Conservation (phyloP, 2,797 vertebrate species). For the Myripristis murdjan region DNA sequence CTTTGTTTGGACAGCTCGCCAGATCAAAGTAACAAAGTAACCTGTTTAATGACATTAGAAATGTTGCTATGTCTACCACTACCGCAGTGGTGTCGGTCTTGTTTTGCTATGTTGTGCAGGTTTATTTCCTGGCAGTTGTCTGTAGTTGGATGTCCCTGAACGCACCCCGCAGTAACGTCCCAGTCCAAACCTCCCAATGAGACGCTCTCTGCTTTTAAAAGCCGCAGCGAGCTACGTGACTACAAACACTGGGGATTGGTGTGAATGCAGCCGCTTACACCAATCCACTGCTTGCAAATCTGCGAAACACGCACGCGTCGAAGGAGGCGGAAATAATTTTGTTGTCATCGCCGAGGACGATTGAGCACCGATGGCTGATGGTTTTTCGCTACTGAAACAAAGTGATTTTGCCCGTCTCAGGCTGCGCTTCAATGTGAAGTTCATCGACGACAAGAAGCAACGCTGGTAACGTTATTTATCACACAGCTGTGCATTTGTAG, state of each 20-base stretch:
- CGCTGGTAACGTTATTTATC: slow-evolving; percentile 62
- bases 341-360: slow-evolving; percentile 77
- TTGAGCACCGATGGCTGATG: slow-evolving; percentile 72
- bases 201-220: accelerated
- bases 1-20: neutral
- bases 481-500: accelerated
- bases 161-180: slow-evolving; percentile 11
- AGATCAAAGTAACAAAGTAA: too few relatives aligned
- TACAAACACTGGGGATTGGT: slow-evolving; percentile 5
- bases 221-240: neutral
- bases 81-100: too few relatives aligned
- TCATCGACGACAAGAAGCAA: slow-evolving; percentile 17
- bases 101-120: neutral
- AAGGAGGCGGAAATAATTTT: slow-evolving; percentile 59
- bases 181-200: slow-evolving; percentile 59
- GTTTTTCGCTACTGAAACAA: slow-evolving; percentile 78
- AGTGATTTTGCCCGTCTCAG: slow-evolving; percentile 53
- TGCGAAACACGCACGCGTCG: neutral
- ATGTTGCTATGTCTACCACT: too few relatives aligned
- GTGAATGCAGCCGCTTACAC: accelerated
- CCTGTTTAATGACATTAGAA: too few relatives aligned
- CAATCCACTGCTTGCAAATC: neutral
- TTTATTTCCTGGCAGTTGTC: accelerated
- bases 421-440: slow-evolving; percentile 46
- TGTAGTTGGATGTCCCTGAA: slow-evolving; percentile 26